These are phyloP conservation scores for Ptilodon capucinus DNA, from an alignment of 2,888 invertebrate species.

Conservation along the genomic window DNA sequence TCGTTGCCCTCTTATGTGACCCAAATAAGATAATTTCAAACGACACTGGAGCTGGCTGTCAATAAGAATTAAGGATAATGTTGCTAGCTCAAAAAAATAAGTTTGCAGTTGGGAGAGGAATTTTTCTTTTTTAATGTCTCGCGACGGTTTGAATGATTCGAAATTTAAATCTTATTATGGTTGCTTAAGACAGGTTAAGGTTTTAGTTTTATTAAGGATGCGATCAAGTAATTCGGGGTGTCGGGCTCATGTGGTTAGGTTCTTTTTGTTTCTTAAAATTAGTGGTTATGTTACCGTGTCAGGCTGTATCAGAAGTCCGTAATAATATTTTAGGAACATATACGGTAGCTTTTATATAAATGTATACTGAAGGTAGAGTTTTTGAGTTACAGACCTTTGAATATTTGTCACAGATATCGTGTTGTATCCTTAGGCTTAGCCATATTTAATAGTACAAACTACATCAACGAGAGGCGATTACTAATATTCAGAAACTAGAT, in stretches of 20 bases:
- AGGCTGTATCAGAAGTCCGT: too few species aligned
- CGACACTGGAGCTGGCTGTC: constrained; percentile 65
- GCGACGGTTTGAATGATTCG: constrained; percentile 21
- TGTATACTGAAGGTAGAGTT: too few species aligned
- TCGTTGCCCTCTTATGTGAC: constrained; percentile 73
- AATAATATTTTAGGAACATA: too few species aligned
- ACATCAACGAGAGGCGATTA: too few species aligned
- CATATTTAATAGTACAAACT: too few species aligned
- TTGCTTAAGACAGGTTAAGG: constrained; percentile 10
- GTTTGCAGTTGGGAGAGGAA: constrained; percentile 29
- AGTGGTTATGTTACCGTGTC: not conserved
- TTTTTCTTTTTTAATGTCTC: constrained; percentile 15
- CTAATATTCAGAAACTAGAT: too few species aligned
- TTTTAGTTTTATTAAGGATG: constrained; percentile 13
- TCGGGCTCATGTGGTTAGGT: constrained; percentile 5
- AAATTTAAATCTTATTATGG: constrained; percentile 30
- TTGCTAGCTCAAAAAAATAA: constrained; percentile 57
- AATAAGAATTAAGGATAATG: constrained; percentile 74
- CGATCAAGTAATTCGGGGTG: constrained; percentile 1
- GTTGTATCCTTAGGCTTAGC: too few species aligned
- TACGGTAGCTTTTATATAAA: too few species aligned
- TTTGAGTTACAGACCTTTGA: too few species aligned
- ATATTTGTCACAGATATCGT: too few species aligned
- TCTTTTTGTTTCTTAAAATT: not conserved
- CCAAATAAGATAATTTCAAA: constrained; percentile 75